Base-by-base conservation (phyloP, 2,888 invertebrate species). In the Metellina segmentata region DNA sequence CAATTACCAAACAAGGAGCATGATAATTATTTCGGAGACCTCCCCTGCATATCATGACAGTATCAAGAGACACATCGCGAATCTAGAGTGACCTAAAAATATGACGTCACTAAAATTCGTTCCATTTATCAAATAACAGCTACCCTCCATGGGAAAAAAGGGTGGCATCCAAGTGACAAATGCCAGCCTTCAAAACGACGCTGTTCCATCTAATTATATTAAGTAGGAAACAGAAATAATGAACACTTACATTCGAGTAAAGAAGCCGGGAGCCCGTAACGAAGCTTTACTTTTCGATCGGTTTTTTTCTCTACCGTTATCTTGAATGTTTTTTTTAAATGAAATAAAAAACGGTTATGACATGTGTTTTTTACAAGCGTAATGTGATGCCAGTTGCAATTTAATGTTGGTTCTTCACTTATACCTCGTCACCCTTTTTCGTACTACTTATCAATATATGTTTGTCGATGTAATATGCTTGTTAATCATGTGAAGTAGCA, bases 101-200 rank as follows among this genome's bases (percentile, higher is more conserved):
- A 52, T n/a, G 53, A 34, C 34, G 61, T 61, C 61, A 61, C 16
- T 61, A 11, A 61, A 61, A 61, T 61, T 61, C 61, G 75, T 51
- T 75, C 75, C 85, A 85, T 85, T 75, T 52, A 61, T 85, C 85
- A 85, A 75, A 53, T 16, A 53, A 72, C 72, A 48, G 19, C 51
- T 52, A 72, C 72, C 20, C 13, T n/a, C 34, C n/a, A 34, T 16
- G 16, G 48, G 48, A 81, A 81, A 71, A 85, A 85, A 61, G 53
- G 75, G 74, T 74, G 52, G 16, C 13, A 49, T n/a, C 69, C 71
- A 8, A 75, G 75, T 34, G 85, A 85, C 74, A 74, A 75, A 72
- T 75, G 74, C 74, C 75, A 69, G 20, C n/a, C 48, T 85, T 72
- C 20, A 49, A 75, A 85, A 74, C 70, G 71, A 71, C 71, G 61